Base-by-base conservation (phyloP, 2,797 vertebrate genomes). In the Eulemur mongoz region DNA sequence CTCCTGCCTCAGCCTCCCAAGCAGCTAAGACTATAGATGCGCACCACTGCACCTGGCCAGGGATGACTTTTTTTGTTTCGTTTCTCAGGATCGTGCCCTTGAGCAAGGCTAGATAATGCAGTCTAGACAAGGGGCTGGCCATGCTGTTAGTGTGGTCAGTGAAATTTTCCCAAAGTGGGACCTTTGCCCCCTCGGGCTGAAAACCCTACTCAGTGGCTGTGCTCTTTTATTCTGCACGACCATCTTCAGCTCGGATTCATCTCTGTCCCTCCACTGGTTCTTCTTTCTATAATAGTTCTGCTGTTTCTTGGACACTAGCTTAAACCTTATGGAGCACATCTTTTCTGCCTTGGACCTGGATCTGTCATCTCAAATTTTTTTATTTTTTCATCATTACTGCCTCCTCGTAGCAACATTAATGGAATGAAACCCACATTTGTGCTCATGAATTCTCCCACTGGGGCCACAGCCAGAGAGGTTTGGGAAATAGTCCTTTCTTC, bases 51-150 rank as follows among this genome's bases (percentile, higher is more conserved):
- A n/a, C 63, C 32, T 65, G 63, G 63, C 32, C 32, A n/a, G 32
- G n/a, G n/a, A 15, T 18, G 63, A n/a, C 32, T 18, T 89, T 67
- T 45, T 89, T 73, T 14, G 14, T 91, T 84, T 94, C 30, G 57
- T 72, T 94, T 91, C 79, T 89, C 35, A 35, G 40, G 52, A 65
- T 50, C 54, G n/a, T 40, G 57, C 10, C n/a, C 35, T 70, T 8
- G 72, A 89, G 48, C 45, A 50, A 59, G 38, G 84, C 43, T 73
- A 59, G 45, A 52, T 22, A 59, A 30, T 61, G 25, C 7, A 20
- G 23, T 43, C 27, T 25, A 65, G 73, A 80, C 8, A n/a, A 57
- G 25, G 27, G 27, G 65, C 43, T 52, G 27, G 59, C 50, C 23
- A 17, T 22, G 38, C 50, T 57, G 61, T 45, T 43, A 32, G 13